These are phyloP conservation scores for Cyclargus thomasi DNA, from an alignment of 1,140 invertebrate species.

Conservation along the genomic window DNA sequence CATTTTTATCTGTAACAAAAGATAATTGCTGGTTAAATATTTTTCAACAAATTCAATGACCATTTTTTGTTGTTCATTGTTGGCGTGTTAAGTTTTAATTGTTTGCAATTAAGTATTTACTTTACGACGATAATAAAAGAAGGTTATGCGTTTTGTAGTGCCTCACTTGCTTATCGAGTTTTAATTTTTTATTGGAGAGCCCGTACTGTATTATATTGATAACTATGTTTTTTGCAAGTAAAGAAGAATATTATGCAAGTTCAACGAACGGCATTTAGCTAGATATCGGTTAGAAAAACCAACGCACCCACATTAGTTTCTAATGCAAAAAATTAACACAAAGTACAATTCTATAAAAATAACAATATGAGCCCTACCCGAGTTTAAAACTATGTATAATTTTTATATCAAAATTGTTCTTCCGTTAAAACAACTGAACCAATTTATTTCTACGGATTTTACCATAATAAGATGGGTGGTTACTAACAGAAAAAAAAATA, in stretches of 20 bases:
- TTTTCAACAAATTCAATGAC: not conserved
- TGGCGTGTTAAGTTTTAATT: conserved; percentile 36
- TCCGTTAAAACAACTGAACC: too few relatives aligned
- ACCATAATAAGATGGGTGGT: too few relatives aligned
- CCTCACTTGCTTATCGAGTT: not conserved
- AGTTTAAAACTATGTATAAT: too few relatives aligned
- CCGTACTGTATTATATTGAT: not conserved
- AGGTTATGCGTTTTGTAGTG: conserved; percentile 27
- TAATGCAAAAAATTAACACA: too few relatives aligned
- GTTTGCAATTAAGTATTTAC: conserved; percentile 51
- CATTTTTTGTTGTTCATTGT: conserved; percentile 39
- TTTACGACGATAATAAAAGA: conserved; percentile 30
- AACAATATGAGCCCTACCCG: too few relatives aligned
- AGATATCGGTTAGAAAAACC: not conserved
- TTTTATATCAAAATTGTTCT: too few relatives aligned
- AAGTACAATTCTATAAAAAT: too few relatives aligned
- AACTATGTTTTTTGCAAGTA: not conserved
- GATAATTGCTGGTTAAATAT: conserved; percentile 4
- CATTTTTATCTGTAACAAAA: conserved; percentile 56
- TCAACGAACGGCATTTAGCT: not conserved
- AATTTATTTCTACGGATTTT: too few relatives aligned
- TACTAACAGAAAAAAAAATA: too few relatives aligned
- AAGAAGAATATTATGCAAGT: not conserved
- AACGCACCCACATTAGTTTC: not conserved
- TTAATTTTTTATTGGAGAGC: not conserved